Evolutionary conservation across 1,140 invertebrate genomes (phyloP).

Genomic region (Trachymyrmex cornetzi): DNA sequence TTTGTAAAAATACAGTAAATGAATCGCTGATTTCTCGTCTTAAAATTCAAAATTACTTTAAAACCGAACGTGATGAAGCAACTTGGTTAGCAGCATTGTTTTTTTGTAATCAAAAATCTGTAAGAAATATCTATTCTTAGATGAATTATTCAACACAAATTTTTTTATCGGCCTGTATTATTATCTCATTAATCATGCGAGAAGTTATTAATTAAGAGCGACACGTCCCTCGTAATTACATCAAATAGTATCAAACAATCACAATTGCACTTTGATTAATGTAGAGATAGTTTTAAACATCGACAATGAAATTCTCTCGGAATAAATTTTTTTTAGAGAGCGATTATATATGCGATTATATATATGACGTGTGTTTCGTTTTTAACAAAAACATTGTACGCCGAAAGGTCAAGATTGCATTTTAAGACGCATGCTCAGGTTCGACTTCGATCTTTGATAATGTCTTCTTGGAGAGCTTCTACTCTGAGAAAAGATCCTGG

Average conservation of each 20-base stretch:
- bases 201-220: background rate
- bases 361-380: background rate
- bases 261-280: background rate
- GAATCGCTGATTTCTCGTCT: too few relatives aligned
- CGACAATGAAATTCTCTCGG: background rate
- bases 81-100: too few relatives aligned
- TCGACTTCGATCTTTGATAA: background rate
- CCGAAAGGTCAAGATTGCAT: slow-evolving; percentile 10
- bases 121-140: too few relatives aligned
- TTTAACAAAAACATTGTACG: background rate
- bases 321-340: background rate
- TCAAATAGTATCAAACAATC: background rate
- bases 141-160: too few relatives aligned
- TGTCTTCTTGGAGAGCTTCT: background rate
- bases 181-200: background rate
- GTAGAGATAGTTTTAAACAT: background rate
- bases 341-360: too few relatives aligned
- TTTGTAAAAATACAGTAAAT: too few relatives aligned
- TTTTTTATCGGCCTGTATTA: background rate
- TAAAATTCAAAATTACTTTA: too few relatives aligned
- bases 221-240: background rate
- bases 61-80: too few relatives aligned
- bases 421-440: background rate
- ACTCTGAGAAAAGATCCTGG: too few relatives aligned
- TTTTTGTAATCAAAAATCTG: too few relatives aligned